Conservation (phyloP, 2,113 vertebrate genomes). For the Anseranas semipalmata region DNA sequence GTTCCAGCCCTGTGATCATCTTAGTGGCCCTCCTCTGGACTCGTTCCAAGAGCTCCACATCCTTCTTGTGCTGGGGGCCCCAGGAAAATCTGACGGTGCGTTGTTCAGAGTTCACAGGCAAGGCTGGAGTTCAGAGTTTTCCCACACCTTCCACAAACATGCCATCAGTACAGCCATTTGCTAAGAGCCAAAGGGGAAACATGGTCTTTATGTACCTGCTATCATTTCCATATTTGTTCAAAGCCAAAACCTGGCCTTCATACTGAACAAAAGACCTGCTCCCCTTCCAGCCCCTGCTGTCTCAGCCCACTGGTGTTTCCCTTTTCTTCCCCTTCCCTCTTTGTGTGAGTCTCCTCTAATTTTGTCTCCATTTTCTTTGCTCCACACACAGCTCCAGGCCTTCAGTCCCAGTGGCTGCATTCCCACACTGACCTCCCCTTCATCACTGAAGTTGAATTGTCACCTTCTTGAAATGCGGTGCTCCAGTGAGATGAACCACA, state of each 20-base stretch:
- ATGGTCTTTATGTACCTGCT: background rate
- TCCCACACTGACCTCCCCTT: background rate
- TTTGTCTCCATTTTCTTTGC: background rate
- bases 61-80: no score
- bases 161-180: background rate
- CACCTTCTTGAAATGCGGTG: background rate
- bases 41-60: no score
- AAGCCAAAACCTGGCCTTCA: background rate
- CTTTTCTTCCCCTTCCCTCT: background rate
- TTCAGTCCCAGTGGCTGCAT: background rate
- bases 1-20: no score
- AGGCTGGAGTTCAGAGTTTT: background rate
- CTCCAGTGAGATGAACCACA: background rate
- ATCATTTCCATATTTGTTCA: background rate
- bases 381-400: background rate
- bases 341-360: background rate
- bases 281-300: background rate
- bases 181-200: background rate
- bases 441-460: background rate
- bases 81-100: rapidly evolving
- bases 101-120: background rate
- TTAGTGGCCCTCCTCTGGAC: no score
- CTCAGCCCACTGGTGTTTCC: background rate
- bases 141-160: background rate
- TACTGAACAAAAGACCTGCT: background rate